These are phyloP conservation scores for Alviniconcha marisindica DNA, from an alignment of 1,140 invertebrate species.

Conservation along the genomic window DNA sequence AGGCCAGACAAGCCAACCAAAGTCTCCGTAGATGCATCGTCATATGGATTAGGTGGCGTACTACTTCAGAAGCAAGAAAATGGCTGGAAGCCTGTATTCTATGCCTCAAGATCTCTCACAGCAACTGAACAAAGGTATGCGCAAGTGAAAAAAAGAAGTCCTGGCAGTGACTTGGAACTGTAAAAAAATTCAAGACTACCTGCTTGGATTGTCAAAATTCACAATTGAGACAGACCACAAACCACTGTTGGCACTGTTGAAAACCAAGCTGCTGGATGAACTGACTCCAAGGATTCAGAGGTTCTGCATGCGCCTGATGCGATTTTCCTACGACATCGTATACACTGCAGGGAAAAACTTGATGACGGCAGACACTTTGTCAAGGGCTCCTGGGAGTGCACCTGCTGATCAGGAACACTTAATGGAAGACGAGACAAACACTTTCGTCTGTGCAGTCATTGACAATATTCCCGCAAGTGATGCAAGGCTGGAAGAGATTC, in stretches of 20 bases:
- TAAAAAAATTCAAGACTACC: conserved; percentile 21
- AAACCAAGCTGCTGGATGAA: conserved; percentile 23
- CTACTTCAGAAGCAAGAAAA: neutral
- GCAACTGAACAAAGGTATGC: conserved; percentile 23
- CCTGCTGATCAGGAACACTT: conserved; percentile 6
- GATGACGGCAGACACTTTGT: conserved; percentile 32
- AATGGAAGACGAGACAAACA: conserved; percentile 22
- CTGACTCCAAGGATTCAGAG: conserved; percentile 31
- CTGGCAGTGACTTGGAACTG: conserved; percentile 17
- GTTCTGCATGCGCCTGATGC: conserved; percentile 22
- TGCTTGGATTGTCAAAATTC: conserved; percentile 25
- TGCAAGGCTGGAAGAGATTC: conserved; percentile 9
- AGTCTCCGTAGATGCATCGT: neutral
- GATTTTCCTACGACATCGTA: conserved; percentile 20
- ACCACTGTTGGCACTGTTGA: conserved; percentile 24
- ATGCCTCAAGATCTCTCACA: conserved; percentile 17
- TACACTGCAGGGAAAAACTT: conserved; percentile 33
- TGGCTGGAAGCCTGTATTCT: conserved; percentile 11
- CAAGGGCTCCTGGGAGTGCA: conserved; percentile 12
- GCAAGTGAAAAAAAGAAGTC: conserved; percentile 30
- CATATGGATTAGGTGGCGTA: neutral
- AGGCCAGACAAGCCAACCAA: neutral
- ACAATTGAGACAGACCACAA: conserved; percentile 38
- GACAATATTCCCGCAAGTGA: neutral
- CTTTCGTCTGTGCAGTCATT: neutral